These are phyloP conservation scores for Digitonthophagus gazella DNA, from an alignment of 2,888 invertebrate species.

Conservation along the genomic window DNA sequence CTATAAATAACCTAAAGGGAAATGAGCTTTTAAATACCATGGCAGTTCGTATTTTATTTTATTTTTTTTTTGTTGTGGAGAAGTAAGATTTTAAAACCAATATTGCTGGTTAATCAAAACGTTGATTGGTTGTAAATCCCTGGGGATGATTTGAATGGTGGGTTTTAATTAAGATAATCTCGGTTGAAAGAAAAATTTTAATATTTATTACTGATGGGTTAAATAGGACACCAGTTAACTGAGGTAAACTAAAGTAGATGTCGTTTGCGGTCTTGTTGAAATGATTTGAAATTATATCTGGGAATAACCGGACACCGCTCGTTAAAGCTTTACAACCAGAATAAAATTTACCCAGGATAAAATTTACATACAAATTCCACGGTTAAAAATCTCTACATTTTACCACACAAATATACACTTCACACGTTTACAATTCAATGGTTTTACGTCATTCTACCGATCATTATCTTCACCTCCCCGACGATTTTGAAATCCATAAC, in stretches of 20 bases:
- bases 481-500: too few species aligned
- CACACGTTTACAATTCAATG: too few species aligned
- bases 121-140: not conserved
- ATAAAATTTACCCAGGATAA: conserved; percentile 37
- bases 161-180: not conserved
- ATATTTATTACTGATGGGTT: conserved; percentile 6
- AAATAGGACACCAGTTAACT: not conserved
- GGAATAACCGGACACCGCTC: conserved; percentile 4
- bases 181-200: conserved; percentile 6
- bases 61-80: not conserved
- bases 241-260: too few species aligned
- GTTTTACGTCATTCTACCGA: too few species aligned
- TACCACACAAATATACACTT: conserved; percentile 10
- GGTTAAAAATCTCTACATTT: conserved; percentile 41
- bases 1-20: not conserved
- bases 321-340: conserved; percentile 15
- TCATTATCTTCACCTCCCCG: too few species aligned
- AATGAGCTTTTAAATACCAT: not conserved
- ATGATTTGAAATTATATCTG: conserved; percentile 25
- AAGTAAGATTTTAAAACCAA: not conserved
- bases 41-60: not conserved
- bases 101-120: not conserved
- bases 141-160: not conserved
- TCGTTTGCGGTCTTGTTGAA: conserved; percentile 14
- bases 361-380: conserved; percentile 45